Base-by-base conservation (phyloP, 2,797 vertebrate species). In the Poecilia wingei region DNA sequence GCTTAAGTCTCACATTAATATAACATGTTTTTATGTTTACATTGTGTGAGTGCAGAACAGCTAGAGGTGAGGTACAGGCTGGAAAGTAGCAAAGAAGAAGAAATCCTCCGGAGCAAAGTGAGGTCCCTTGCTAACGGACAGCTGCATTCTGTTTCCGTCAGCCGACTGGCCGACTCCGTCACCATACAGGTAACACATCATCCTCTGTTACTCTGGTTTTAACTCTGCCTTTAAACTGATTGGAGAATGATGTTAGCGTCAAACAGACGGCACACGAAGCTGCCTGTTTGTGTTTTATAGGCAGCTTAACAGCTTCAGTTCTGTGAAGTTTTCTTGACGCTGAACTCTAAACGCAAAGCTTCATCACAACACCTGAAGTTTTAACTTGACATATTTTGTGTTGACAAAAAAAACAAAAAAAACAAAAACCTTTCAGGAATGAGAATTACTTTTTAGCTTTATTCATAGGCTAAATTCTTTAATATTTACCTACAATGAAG, bases 21-120 rank as follows among this genome's bases (percentile, higher is more conserved):
- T 14, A 22, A 36, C 16, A 3, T 10, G 18, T 10, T 25, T 2
- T 41, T 36, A 8, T 41, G 25, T 31, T 74, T 12, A 6, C 18
- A 18, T 7, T 22, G 31, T 45, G 3, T 47, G 57, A 51, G 57
- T 45, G 72, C 46, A 96, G 98, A 97, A 91, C 96, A 95, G 91
- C 94, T 99, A 90, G 97, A 98, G 86, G 94, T 99, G 79, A 96
- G 96, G 39, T 98, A 99, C 93, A 96, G 95, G 76, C 91, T 98
- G 78, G 96, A 97, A 59, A 93, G 91, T 81, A 94, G 95, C 89
- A 94, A 94, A 87, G 95, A 96, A 3, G 95, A 94, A 12, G 97
- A 98, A 81, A 89, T 94, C 59, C 91, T 98, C 81, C 94, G 77
- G 79, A 95, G 97, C 79, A 94, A 86, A 85, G 90, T 91, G 72